A percentile compares a stretch with the other conserved stretches of the same genome.
These are phyloP conservation scores for Masnerella sp. DNA, from an alignment of 2,888 invertebrate genomes.

Conservation along the genomic window DNA sequence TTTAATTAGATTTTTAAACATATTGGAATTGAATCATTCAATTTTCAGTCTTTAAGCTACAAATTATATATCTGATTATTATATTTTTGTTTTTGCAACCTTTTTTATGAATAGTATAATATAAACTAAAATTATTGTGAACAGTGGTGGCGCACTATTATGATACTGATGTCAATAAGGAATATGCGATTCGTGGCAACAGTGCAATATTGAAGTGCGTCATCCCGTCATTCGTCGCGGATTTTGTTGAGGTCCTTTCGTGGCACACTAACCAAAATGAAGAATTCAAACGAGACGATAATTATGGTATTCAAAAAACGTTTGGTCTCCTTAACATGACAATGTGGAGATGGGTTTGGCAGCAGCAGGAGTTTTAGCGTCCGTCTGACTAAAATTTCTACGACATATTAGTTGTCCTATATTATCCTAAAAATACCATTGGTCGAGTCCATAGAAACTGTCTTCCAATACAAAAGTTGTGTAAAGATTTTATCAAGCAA, in stretches of 20 bases:
- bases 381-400: not conserved
- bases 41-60: no score
- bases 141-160: slow-evolving; percentile 89
- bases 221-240: slow-evolving; percentile 94
- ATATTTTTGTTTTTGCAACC: no score
- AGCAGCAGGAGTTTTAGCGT: slow-evolving; percentile 46
- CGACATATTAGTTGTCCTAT: no score
- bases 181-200: slow-evolving; percentile 93
- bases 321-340: not conserved
- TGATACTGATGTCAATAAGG: slow-evolving; percentile 91
- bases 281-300: slow-evolving; percentile 80
- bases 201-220: slow-evolving; percentile 93
- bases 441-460: no score
- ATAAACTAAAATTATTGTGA: slow-evolving; percentile 12
- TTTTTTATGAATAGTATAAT: not conserved
- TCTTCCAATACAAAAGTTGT: no score
- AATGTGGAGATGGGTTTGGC: slow-evolving; percentile 33
- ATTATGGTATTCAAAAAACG: slow-evolving; percentile 79
- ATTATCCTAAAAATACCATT: no score
- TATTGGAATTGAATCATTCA: no score
- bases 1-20: no score
- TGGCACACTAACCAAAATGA: slow-evolving; percentile 91
- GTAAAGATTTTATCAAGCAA: no score
- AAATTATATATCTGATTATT: no score
- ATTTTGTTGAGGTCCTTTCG: slow-evolving; percentile 91